These are phyloP conservation scores for Pygoscelis antarcticus DNA, from an alignment of 2,113 vertebrate genomes.

Conservation along the genomic window DNA sequence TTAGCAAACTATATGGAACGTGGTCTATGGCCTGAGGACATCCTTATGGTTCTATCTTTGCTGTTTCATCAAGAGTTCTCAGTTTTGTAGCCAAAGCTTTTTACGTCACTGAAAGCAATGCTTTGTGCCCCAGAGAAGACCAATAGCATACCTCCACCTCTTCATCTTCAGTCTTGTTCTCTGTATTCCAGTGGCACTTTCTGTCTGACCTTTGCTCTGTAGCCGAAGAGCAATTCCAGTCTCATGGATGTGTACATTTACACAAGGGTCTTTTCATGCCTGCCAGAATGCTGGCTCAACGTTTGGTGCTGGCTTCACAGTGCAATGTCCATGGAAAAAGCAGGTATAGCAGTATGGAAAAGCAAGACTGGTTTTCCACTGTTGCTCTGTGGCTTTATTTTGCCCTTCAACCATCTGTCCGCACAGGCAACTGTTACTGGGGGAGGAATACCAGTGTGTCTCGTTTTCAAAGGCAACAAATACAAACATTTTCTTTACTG, in stretches of 20 bases:
- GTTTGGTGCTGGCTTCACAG: slow-evolving; percentile 20
- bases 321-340: neutral
- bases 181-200: neutral
- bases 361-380: neutral
- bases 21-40: neutral
- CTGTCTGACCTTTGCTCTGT: neutral
- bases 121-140: neutral
- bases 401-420: neutral
- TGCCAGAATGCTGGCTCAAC: neutral
- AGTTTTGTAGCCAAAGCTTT: neutral
- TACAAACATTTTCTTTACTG: neutral
- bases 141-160: neutral
- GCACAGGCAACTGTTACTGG: neutral
- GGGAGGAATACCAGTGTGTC: neutral
- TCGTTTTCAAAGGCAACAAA: neutral
- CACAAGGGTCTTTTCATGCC: neutral
- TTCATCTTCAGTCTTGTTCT: neutral
- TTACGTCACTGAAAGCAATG: neutral
- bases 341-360: neutral
- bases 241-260: neutral
- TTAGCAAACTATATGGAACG: neutral
- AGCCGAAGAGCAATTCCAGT: neutral
- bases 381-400: slow-evolving; percentile 25
- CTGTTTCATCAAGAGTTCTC: neutral
- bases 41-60: neutral